phyloP scores from a whole-genome alignment of 2,888 invertebrate species.

The Epinotia brunnichana region DNA sequence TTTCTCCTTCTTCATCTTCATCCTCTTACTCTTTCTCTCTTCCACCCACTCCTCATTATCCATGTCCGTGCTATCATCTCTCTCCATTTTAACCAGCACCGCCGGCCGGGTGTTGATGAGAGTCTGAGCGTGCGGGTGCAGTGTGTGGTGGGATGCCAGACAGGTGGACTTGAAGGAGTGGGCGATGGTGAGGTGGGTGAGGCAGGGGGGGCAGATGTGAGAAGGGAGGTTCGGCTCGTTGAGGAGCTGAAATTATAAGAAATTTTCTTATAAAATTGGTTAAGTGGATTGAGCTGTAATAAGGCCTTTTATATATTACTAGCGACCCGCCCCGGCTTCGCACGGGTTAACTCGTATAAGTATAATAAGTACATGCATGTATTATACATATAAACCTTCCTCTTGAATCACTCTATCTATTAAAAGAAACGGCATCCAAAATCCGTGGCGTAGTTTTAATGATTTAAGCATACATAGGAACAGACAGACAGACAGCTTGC shows the following conservation, averaged over 20 bases:
- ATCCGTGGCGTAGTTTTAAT: no score
- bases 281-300: no score
- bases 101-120: neutral
- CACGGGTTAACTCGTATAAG: no score
- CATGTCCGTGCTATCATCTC: conserved; percentile 8
- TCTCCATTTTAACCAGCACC: conserved; percentile 4
- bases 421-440: no score
- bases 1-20: conserved; percentile 37
- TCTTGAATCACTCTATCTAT: no score
- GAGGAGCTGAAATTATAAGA: conserved; percentile 16
- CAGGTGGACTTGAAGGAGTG: conserved; percentile 36
- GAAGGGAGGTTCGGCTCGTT: conserved; percentile 10
- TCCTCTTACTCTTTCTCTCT: conserved; percentile 15
- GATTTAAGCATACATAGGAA: no score
- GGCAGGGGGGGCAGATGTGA: conserved; percentile 28
- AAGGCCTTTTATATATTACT: no score
- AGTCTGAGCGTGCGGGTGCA: conserved; percentile 11
- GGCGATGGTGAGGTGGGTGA: conserved; percentile 15
- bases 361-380: no score
- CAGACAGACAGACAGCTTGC: no score
- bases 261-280: no score
- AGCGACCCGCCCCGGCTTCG: no score
- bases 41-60: conserved; percentile 22
- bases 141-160: conserved; percentile 24
- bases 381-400: no score